These are phyloP conservation scores for Apodemus speciosus DNA, from an alignment of 2,113 vertebrate genomes.

Conservation along the genomic window DNA sequence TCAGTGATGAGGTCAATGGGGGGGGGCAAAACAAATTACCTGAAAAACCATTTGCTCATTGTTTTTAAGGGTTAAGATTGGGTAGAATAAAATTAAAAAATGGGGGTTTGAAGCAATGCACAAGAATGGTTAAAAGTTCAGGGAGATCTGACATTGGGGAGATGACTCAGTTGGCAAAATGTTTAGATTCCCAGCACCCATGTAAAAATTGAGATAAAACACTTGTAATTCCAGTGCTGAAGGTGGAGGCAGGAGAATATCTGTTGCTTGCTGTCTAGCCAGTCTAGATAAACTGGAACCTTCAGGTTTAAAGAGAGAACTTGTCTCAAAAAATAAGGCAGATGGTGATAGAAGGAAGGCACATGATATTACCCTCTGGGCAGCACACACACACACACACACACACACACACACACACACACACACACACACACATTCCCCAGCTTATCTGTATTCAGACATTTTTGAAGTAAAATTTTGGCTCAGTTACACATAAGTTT, in stretches of 20 bases:
- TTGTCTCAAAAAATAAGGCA: background rate
- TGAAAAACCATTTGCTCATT: background rate
- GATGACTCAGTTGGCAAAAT: background rate
- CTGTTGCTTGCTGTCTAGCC: background rate
- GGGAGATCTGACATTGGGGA: background rate
- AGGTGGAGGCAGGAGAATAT: background rate
- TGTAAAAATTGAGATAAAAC: background rate
- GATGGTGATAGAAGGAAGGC: background rate
- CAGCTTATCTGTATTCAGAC: background rate
- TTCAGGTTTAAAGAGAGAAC: background rate
- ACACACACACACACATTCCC: background rate
- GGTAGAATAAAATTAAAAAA: background rate
- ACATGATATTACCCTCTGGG: background rate
- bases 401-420: background rate
- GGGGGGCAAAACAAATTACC: constrained; percentile 1
- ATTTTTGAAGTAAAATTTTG: background rate
- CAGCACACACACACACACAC: background rate
- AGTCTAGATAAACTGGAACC: background rate
- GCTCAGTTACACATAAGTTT: background rate
- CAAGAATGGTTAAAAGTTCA: background rate
- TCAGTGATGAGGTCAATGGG: constrained; percentile 27
- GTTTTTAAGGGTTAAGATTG: background rate
- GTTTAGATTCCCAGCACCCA: no score
- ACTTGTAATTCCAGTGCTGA: background rate
- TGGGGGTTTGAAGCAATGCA: background rate